Percentiles rank a stretch among this genome's conserved stretches.
Evolutionary conservation across 2,888 invertebrate genomes (phyloP).

Genomic region (Drosophila greeni): DNA sequence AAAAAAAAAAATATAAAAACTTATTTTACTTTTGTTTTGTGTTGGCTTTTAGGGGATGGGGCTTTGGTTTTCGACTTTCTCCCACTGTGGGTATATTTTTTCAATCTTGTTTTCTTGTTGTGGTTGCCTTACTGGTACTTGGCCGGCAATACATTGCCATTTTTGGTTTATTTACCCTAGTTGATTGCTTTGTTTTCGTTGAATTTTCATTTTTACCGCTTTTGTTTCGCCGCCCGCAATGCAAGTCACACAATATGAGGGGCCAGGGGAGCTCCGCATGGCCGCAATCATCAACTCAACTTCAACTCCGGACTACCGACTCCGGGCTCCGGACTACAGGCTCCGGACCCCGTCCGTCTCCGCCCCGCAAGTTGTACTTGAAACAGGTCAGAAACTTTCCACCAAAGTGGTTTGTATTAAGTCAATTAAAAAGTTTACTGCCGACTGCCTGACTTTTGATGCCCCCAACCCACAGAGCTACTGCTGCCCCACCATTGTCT

Average conservation of each 20-base stretch:
- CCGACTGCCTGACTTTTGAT: slow-evolving; percentile 72
- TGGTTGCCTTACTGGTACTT: slow-evolving; percentile 57
- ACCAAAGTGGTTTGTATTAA: slow-evolving; percentile 74
- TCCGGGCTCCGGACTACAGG: neutral
- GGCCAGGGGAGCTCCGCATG: slow-evolving; percentile 57
- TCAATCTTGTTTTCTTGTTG: slow-evolving; percentile 44
- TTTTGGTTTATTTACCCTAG: slow-evolving; percentile 72
- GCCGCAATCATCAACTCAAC: slow-evolving; percentile 70
- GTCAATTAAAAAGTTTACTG: slow-evolving; percentile 73
- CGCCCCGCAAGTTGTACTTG: slow-evolving; percentile 59
- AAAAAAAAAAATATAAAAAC: slow-evolving; percentile 37
- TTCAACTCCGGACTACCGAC: slow-evolving; percentile 34
- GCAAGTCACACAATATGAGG: slow-evolving; percentile 62
- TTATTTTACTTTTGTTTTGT: slow-evolving; percentile 51
- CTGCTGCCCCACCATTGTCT: slow-evolving; percentile 11
- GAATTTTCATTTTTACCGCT: slow-evolving; percentile 57
- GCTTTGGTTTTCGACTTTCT: slow-evolving; percentile 6
- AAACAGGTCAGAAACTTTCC: slow-evolving; percentile 71
- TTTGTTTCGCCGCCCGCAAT: slow-evolving; percentile 44
- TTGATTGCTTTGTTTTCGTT: slow-evolving; percentile 73
- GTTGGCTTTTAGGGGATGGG: slow-evolving; percentile 4
- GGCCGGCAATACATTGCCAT: slow-evolving; percentile 43
- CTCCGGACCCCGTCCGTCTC: slow-evolving; percentile 6
- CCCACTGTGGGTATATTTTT: slow-evolving; percentile 37
- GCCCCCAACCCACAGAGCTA: slow-evolving; percentile 15